Conservation (phyloP, 2,113 vertebrate species). For the Hypomesus transpacificus region DNA sequence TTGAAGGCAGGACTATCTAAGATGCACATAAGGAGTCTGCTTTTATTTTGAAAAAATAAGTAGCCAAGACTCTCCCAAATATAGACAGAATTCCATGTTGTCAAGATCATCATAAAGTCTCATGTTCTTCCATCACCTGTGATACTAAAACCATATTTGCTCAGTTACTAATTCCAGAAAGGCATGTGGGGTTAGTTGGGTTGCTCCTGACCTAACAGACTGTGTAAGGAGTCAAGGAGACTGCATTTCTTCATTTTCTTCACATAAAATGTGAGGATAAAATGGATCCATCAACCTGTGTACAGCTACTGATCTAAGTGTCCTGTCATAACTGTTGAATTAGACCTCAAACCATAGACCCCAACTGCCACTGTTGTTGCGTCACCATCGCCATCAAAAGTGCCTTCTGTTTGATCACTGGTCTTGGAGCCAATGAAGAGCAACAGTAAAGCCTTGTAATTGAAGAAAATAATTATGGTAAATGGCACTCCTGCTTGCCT, state of each 20-base stretch:
- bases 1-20: conserved; percentile 5
- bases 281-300: conserved; percentile 16
- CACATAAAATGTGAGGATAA: neutral
- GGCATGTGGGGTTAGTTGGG: conserved; percentile 23
- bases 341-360: conserved; percentile 51
- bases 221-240: conserved; percentile 9
- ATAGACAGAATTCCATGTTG: too few species aligned
- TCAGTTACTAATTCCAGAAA: conserved; percentile 27
- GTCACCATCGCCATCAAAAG: conserved; percentile 70
- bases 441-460: conserved; percentile 60
- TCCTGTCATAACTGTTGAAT: conserved; percentile 28
- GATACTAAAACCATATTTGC: conserved; percentile 25
- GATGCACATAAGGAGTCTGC: conserved; percentile 4
- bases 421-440: conserved; percentile 68
- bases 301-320: conserved; percentile 28
- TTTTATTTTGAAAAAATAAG: neutral
- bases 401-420: conserved; percentile 75
- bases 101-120: too few species aligned
- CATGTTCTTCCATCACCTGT: neutral
- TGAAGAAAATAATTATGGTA: conserved; percentile 44
- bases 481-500: conserved; percentile 51
- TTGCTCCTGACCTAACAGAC: conserved; percentile 1
- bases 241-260: neutral
- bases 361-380: conserved; percentile 60
- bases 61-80: too few species aligned